Percentiles rank a stretch among this genome's conserved stretches.
phyloP scores from a whole-genome alignment of 2,888 invertebrate genomes.

The Agonopterix alstromeriana region DNA sequence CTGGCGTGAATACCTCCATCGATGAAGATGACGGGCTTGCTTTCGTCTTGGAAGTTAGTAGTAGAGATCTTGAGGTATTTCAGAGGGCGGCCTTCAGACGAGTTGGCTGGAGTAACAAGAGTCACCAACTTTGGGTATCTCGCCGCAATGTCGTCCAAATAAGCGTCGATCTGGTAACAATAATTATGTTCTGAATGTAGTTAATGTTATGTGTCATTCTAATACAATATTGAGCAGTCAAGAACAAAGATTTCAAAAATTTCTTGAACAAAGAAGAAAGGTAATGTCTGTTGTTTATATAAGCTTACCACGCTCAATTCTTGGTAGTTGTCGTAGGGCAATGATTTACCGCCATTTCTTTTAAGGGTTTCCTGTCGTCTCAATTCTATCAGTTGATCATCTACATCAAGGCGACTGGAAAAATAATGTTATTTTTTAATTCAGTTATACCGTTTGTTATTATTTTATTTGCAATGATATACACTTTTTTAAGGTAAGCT shows the following conservation, averaged over 20 bases:
- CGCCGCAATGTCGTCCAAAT: constrained; percentile 40
- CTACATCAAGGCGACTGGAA: constrained; percentile 44
- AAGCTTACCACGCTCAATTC: constrained; percentile 36
- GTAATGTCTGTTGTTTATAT: neutral
- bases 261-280: neutral
- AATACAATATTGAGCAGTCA: neutral
- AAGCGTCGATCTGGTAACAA: constrained; percentile 41
- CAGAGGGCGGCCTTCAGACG: constrained; percentile 74
- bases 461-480: too few relatives aligned
- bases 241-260: too few relatives aligned
- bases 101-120: constrained; percentile 61
- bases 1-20: constrained; percentile 80
- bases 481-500: too few relatives aligned
- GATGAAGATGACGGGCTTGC: constrained; percentile 76
- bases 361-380: constrained; percentile 19
- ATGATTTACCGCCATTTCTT: constrained; percentile 29
- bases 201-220: neutral
- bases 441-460: too few relatives aligned
- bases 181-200: neutral
- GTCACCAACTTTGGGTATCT: constrained; percentile 37
- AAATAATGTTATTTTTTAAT: too few relatives aligned
- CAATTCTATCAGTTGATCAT: constrained; percentile 37
- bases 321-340: constrained; percentile 33
- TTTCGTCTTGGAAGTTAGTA: constrained; percentile 47
- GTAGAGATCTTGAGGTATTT: constrained; percentile 77